Evolutionary conservation across 2,888 invertebrate species (phyloP).

Genomic region (Listrodromus nycthemerus): DNA sequence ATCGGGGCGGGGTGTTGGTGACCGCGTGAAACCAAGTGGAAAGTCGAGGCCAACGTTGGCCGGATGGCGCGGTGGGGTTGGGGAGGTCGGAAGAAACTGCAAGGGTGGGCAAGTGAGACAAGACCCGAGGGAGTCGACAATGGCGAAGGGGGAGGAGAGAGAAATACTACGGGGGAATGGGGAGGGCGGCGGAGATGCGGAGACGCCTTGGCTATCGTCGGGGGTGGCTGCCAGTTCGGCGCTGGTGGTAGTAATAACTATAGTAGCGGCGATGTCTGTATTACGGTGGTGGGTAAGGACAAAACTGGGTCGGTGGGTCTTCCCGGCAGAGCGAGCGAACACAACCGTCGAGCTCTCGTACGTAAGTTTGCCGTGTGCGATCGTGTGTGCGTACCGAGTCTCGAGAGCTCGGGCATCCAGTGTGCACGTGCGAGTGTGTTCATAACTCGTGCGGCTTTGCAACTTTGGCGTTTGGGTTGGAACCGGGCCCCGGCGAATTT

Average conservation of each 20-base stretch:
- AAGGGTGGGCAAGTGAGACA: slow-evolving; percentile 35
- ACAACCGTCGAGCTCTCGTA: slow-evolving; percentile 43
- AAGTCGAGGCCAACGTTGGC: slow-evolving; percentile 51
- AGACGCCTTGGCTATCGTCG: slow-evolving; percentile 37
- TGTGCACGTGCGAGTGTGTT: too few species aligned
- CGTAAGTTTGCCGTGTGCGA: neutral
- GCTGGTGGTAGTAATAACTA: slow-evolving; percentile 35
- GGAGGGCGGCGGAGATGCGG: slow-evolving; percentile 30
- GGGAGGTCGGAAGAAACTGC: slow-evolving; percentile 2
- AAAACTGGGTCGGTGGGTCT: slow-evolving; percentile 64
- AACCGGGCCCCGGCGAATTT: too few species aligned
- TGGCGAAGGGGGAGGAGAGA: slow-evolving; percentile 1
- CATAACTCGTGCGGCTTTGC: too few species aligned
- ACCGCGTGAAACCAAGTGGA: slow-evolving; percentile 54
- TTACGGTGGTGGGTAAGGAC: slow-evolving; percentile 38
- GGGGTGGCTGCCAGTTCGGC: slow-evolving; percentile 19
- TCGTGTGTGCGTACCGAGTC: neutral
- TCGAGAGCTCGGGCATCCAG: too few species aligned
- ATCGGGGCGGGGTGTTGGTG: slow-evolving; percentile 50
- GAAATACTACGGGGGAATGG: slow-evolving; percentile 31
- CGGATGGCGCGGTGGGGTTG: neutral
- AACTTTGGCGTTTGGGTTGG: too few species aligned
- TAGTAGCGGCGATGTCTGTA: neutral
- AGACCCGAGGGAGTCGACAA: slow-evolving; percentile 30
- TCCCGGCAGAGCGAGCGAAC: slow-evolving; percentile 49